Conservation (phyloP, 1,140 invertebrate genomes). For the Babylonia areolata region DNA sequence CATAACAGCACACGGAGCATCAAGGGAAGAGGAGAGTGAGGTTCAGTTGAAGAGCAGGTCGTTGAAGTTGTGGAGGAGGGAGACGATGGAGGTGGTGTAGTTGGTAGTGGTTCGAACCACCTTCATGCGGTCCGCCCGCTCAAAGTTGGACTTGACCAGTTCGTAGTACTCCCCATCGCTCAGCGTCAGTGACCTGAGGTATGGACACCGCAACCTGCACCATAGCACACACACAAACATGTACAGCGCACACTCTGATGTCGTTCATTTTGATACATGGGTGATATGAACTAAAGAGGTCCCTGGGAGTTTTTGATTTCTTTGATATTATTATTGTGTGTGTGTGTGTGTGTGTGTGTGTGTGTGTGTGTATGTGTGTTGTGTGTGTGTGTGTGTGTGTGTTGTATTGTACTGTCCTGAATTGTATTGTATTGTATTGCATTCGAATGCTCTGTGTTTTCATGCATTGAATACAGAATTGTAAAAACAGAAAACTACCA, state of each 20-base stretch:
- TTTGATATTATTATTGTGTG: not conserved
- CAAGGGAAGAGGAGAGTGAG: not conserved
- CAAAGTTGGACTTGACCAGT: constrained; percentile 99
- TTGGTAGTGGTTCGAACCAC: constrained; percentile 97
- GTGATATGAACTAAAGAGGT: no score
- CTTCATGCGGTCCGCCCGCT: constrained; percentile 95
- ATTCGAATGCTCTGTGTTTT: no score
- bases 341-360: not conserved
- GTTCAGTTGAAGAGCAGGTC: constrained; percentile 88
- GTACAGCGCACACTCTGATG: no score
- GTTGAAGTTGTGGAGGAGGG: constrained; percentile 93
- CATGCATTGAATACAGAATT: no score
- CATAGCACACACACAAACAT: not conserved
- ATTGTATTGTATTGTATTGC: no score
- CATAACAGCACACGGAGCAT: not conserved
- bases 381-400: no score
- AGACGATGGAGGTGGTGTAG: constrained; percentile 86
- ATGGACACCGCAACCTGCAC: constrained; percentile 77
- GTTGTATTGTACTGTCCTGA: no score
- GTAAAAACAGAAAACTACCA: no score
- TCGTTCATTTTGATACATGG: no score
- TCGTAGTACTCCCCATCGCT: constrained; percentile 99
- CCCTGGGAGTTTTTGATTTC: not conserved
- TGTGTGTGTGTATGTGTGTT: not conserved
- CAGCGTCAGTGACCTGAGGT: constrained; percentile 78